phyloP scores from a whole-genome alignment of 2,113 vertebrate species.

The Ia io region DNA sequence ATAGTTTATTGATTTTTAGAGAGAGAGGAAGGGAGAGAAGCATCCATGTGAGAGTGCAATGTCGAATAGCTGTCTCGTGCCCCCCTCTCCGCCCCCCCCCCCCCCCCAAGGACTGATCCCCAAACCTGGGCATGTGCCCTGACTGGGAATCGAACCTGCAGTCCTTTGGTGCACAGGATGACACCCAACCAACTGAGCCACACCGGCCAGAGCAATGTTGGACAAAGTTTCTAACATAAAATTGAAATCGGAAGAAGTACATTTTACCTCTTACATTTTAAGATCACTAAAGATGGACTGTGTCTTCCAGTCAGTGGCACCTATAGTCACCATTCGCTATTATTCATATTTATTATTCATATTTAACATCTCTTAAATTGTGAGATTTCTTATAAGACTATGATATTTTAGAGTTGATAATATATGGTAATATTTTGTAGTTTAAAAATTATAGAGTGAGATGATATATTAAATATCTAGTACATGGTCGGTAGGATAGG shows the following conservation, averaged over 20 bases:
- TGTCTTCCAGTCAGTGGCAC: neutral
- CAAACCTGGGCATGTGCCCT: too few relatives aligned
- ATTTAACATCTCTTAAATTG: neutral
- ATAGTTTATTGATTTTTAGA: neutral
- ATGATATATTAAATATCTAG: neutral
- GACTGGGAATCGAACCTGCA: too few relatives aligned
- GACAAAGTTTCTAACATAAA: too few relatives aligned
- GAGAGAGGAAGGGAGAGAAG: too few relatives aligned
- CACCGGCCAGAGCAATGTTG: too few relatives aligned
- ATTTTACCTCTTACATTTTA: neutral
- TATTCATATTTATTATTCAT: neutral
- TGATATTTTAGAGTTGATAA: neutral
- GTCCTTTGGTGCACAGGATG: too few relatives aligned
- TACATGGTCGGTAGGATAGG: neutral
- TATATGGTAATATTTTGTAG: neutral
- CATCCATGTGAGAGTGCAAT: too few relatives aligned
- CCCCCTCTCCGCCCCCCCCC: too few relatives aligned
- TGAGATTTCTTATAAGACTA: neutral
- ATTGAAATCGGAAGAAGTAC: neutral
- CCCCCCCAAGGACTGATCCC: too few relatives aligned
- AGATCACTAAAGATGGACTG: neutral
- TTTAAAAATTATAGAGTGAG: neutral
- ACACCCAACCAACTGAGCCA: too few relatives aligned
- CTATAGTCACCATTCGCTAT: neutral
- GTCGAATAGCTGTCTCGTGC: too few relatives aligned